These are phyloP conservation scores for Mastacembelus armatus DNA, from an alignment of 2,797 vertebrate genomes.

Conservation along the genomic window DNA sequence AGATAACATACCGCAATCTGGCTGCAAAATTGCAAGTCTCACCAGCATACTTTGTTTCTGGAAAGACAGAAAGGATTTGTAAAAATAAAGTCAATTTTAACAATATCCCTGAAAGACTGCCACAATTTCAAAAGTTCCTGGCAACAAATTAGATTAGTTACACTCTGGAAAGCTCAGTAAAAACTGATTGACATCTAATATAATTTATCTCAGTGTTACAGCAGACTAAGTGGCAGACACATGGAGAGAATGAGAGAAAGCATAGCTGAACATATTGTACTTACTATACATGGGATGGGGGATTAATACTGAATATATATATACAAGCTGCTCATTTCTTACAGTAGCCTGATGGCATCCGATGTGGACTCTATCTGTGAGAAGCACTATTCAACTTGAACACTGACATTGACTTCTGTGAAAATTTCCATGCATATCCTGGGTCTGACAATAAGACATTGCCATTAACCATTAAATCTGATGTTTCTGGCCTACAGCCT, in stretches of 20 bases:
- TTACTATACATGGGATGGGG: conserved; percentile 21
- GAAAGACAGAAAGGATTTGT: not conserved
- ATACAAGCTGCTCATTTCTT: conserved; percentile 10
- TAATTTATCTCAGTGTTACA: conserved; percentile 24
- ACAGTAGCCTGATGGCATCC: conserved; percentile 13
- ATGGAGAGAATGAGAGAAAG: conserved; percentile 27
- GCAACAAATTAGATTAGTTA: conserved; percentile 7
- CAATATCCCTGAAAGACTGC: not conserved
- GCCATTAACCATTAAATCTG: conserved; percentile 69
- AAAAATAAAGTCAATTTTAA: not conserved
- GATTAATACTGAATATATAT: conserved; percentile 56
- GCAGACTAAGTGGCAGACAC: conserved; percentile 24
- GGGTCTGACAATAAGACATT: conserved; percentile 62
- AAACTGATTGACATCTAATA: conserved; percentile 31
- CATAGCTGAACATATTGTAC: conserved; percentile 56
- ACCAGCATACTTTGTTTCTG: not conserved
- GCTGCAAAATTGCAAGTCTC: not conserved
- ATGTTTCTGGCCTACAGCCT: conserved; percentile 49
- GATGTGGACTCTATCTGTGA: conserved; percentile 16
- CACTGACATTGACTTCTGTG: conserved; percentile 20
- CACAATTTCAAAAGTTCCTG: conserved; percentile 8
- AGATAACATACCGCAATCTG: not conserved
- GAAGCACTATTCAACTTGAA: not conserved
- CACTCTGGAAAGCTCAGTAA: conserved; percentile 13
- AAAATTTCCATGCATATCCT: conserved; percentile 41